Evolutionary conservation across 2,888 invertebrate genomes (phyloP), one percentile per base, ranked within the genome.

Genomic region (Ophioninae sp.): DNA sequence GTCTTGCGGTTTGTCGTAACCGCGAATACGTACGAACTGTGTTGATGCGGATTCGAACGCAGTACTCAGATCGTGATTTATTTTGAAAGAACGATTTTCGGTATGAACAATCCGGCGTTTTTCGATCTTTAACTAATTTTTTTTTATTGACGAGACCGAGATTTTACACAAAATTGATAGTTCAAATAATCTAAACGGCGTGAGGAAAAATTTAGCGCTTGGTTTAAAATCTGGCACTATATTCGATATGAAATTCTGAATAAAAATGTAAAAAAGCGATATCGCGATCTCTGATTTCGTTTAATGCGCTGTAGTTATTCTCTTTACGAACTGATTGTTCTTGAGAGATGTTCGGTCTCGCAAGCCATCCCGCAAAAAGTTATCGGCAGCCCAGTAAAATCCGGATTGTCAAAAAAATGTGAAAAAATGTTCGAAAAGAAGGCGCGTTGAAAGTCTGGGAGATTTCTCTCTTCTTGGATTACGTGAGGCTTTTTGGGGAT

Each of bases 1-100:
- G 78, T 68, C 67, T 50, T 13, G 72, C 62, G n/a, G 50, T 56
- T 64, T 67, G 76, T 76, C 81, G 72, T 76, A 81, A 81, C 50
- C 81, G 70, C n/a, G 30, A 70, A 70, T 70, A 23, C 21, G 70
- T 56, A 68, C 50, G 68, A 39, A 57, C 62, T 79, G 62, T 67
- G 39, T 6, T 1, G 44, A 72, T 50, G 70, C 70, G 64, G 57
- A 64, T 70, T 69, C 68, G 68, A 79, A 82, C 75, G 64, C 56
- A 59, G 59, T 65, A 50, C 30, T 30, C 30, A 30, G 2, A 30
- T 30, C 30, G 30, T 2, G 3, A 30, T 30, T 30, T 30, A 1
- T 30, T 30, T 30, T 30, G 30, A 30, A 3, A 30, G 1, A 3
- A 30, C 30, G 30, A 30, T 30, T 30, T 30, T 30, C 30, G 30